Conservation (phyloP, 1,140 invertebrate genomes). For the Octopus bimaculoides region DNA sequence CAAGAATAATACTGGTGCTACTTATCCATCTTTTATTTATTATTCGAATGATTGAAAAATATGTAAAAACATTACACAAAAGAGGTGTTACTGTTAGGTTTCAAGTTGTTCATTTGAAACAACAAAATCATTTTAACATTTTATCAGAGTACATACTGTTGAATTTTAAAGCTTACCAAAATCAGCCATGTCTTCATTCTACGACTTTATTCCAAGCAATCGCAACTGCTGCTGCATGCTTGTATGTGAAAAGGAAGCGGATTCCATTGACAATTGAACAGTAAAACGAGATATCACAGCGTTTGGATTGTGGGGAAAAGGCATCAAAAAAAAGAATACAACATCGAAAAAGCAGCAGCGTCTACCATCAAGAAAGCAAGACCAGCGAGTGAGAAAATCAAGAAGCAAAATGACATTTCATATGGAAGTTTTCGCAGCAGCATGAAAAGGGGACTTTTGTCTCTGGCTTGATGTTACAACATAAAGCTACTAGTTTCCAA, state of each 20-base stretch:
- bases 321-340: background rate
- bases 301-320: background rate
- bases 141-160: too few relatives aligned
- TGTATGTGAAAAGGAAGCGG: background rate
- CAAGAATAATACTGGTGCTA: too few relatives aligned
- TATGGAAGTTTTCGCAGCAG: constrained; percentile 3
- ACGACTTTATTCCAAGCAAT: background rate
- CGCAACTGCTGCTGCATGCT: background rate
- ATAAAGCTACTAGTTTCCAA: background rate
- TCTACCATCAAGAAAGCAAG: background rate
- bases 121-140: too few relatives aligned
- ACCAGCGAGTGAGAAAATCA: constrained; percentile 1
- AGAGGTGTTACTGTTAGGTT: too few relatives aligned
- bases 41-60: too few relatives aligned
- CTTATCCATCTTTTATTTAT: too few relatives aligned
- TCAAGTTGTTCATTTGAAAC: too few relatives aligned
- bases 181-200: background rate
- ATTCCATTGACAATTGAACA: background rate
- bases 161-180: too few relatives aligned
- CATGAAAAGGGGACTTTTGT: background rate
- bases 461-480: background rate
- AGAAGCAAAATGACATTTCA: background rate
- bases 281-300: constrained; percentile 1
- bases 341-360: background rate
- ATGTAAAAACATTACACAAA: too few relatives aligned